Percentiles rank a stretch among this genome's conserved stretches.
These are phyloP conservation scores for Oreohelix idahoensis DNA, from an alignment of 1,140 invertebrate genomes.

Conservation along the genomic window DNA sequence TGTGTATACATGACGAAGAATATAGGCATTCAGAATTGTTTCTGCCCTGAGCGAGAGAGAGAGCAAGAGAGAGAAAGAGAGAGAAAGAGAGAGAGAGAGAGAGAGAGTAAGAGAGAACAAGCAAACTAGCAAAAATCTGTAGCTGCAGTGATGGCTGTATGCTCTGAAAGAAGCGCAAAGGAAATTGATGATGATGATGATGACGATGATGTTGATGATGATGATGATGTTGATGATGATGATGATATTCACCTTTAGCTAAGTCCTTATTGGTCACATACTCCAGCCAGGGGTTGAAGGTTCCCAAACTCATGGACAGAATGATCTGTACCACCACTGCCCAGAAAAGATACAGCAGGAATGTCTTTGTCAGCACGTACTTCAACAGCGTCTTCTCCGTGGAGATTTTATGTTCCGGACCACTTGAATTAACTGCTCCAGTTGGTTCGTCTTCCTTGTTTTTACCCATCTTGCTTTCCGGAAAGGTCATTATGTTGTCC, in stretches of 20 bases:
- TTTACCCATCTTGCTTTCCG: background rate
- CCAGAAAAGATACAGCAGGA: conserved; percentile 26
- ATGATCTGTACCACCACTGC: conserved; percentile 24
- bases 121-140: too few relatives aligned
- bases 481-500: background rate
- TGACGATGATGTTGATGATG: too few relatives aligned
- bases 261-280: conserved; percentile 6
- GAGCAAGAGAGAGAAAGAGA: too few relatives aligned
- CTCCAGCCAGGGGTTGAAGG: conserved; percentile 30
- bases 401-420: background rate
- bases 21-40: too few relatives aligned
- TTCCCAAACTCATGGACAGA: conserved; percentile 30
- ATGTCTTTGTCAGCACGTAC: conserved; percentile 8
- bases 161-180: too few relatives aligned
- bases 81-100: too few relatives aligned
- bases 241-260: conserved; percentile 3
- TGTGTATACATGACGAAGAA: too few relatives aligned
- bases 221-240: too few relatives aligned
- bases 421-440: background rate
- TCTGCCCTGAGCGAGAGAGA: too few relatives aligned
- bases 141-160: too few relatives aligned
- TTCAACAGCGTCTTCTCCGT: conserved; percentile 5
- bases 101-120: too few relatives aligned
- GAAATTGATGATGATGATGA: too few relatives aligned
- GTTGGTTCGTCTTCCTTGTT: background rate